A percentile compares a stretch with the other conserved stretches of the same genome.
Conservation (phyloP, 2,797 vertebrate species). For the Melanotaenia nigrans region DNA sequence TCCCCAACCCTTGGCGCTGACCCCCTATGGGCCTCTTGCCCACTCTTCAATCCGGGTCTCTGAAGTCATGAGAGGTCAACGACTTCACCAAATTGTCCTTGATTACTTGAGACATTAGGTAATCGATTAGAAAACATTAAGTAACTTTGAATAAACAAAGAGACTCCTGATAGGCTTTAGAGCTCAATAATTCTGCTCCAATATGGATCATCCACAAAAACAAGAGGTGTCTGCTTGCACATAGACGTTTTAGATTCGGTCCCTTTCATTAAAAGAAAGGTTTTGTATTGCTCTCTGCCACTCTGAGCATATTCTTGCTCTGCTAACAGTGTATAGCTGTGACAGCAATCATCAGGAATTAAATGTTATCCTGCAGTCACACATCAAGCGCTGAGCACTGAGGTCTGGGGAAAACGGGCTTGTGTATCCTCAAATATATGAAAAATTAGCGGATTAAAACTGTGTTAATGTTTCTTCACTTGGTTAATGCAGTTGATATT, state of each 20-base stretch:
- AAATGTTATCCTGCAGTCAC: slow-evolving; percentile 30
- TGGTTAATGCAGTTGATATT: slow-evolving; percentile 89
- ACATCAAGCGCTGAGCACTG: slow-evolving; percentile 29
- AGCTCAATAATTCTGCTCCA: slow-evolving; percentile 27
- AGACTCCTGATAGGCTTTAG: slow-evolving; percentile 29
- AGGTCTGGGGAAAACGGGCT: slow-evolving; percentile 25
- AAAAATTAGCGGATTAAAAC: slow-evolving; percentile 65
- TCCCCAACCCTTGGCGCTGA: slow-evolving; percentile 45
- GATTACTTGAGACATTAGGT: slow-evolving; percentile 82
- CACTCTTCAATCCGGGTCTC: slow-evolving; percentile 61
- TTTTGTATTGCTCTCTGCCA: neutral
- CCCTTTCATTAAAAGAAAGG: neutral
- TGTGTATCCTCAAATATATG: slow-evolving; percentile 47
- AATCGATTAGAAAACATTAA: slow-evolving; percentile 85
- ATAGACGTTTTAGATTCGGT: neutral
- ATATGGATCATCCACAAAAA: slow-evolving; percentile 47
- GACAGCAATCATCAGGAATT: neutral
- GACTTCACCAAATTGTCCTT: slow-evolving; percentile 77
- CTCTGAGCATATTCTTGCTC: slow-evolving; percentile 19
- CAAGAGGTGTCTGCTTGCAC: slow-evolving; percentile 1
- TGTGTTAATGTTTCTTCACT: slow-evolving; percentile 79
- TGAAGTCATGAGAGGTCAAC: slow-evolving; percentile 79
- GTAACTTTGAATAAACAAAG: slow-evolving; percentile 78
- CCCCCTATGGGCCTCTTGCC: slow-evolving; percentile 57
- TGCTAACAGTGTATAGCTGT: neutral